Evolutionary conservation across 2,888 invertebrate species (phyloP), one percentile per base, ranked within the genome.

Genomic region (Ganaspis brasiliensis): DNA sequence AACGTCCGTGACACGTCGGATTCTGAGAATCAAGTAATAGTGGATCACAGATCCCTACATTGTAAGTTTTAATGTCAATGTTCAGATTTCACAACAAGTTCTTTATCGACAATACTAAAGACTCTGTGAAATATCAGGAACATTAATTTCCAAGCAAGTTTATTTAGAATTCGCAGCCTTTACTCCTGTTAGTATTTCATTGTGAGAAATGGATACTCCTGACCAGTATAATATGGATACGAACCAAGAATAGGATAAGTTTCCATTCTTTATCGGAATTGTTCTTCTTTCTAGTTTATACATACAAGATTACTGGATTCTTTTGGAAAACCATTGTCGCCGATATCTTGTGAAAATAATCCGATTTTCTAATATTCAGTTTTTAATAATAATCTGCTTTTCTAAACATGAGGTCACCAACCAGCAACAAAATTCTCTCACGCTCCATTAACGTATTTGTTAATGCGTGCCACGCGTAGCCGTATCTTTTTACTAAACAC

Each of bases 401-500:
- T 49, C n/a, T 52, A 9, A 52, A 1, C 16, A 9, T 19, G n/a
- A 45, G 67, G 67, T 67, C 67, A 67, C 24, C 67, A 67, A 67
- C 67, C 67, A n/a, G 45, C 24, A 40, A n/a, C 24, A n/a, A n/a
- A 67, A 67, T 67, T 67, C 45, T 80, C 82, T 77, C 80, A 76
- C 80, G 77, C 59, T 74, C 24, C 55, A 71, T 63, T 57, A 72
- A 72, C 61, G 67, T 82, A 73, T 77, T 72, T 74, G 76, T 75
- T 76, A 74, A 80, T 79, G 76, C 79, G 77, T 72, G 75, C 73
- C 79, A 73, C 77, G 77, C 75, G 77, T 57, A 35, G 45, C 45
- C 73, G 67, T 79, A 80, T 80, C 80, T 74, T 55, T 81, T 73
- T 73, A 75, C 78, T 67, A 81, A 83, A 83, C 79, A 83, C 74